Evolutionary conservation across 1,140 invertebrate species (phyloP).

Genomic region (Leptinotarsa undecemlineata): DNA sequence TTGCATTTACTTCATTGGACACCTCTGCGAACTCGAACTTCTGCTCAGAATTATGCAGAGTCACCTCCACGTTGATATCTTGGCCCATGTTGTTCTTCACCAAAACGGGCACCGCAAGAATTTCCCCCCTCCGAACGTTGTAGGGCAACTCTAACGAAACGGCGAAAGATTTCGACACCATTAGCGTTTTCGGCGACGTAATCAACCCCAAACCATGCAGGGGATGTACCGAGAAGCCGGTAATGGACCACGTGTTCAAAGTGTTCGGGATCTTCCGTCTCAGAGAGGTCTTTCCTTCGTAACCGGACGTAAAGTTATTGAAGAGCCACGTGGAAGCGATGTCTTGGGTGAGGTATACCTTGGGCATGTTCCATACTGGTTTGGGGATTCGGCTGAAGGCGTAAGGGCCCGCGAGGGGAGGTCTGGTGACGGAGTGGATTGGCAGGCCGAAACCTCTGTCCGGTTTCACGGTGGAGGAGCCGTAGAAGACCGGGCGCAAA

Average conservation of each 20-base stretch:
- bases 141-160: constrained; percentile 83
- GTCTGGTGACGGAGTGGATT: constrained; percentile 68
- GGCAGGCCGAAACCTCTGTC: constrained; percentile 60
- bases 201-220: constrained; percentile 83
- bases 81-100: constrained; percentile 89
- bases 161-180: constrained; percentile 86
- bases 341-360: constrained; percentile 75
- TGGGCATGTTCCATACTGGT: constrained; percentile 77
- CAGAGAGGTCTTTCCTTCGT: constrained; percentile 63
- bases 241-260: constrained; percentile 91
- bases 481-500: constrained; percentile 53
- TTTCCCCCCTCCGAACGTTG: constrained; percentile 87
- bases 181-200: constrained; percentile 71
- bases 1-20: constrained; percentile 68
- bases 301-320: constrained; percentile 73
- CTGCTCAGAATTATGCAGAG: constrained; percentile 78
- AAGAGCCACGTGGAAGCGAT: constrained; percentile 84
- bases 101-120: constrained; percentile 85
- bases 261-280: constrained; percentile 77
- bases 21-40: constrained; percentile 82
- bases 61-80: constrained; percentile 79
- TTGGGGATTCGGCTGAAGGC: constrained; percentile 85
- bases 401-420: constrained; percentile 83
- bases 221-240: constrained; percentile 85
- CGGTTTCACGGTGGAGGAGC: constrained; percentile 62